These are phyloP conservation scores for Venustaconcha ellipsiformis DNA, from an alignment of 1,140 invertebrate species.

Conservation along the genomic window DNA sequence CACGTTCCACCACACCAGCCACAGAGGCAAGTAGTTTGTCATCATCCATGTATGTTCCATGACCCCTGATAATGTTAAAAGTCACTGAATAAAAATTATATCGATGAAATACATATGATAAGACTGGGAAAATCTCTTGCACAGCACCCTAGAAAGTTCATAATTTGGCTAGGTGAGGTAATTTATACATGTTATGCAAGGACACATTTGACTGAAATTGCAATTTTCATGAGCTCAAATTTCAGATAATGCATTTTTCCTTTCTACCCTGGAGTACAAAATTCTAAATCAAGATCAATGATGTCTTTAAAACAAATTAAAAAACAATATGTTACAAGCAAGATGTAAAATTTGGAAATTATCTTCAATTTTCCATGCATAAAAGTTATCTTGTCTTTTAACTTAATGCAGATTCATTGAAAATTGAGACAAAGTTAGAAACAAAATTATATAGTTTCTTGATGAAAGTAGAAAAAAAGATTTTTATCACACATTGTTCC, in stretches of 20 bases:
- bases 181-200: not conserved
- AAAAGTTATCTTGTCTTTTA: no score
- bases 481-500: no score
- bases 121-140: not conserved
- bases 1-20: constrained; percentile 91
- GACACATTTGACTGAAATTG: not conserved
- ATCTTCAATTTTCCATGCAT: no score
- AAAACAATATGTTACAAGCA: no score
- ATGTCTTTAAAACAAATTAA: no score
- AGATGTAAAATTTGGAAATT: no score
- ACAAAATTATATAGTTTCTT: no score
- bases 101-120: not conserved
- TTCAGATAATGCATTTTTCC: not conserved
- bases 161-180: not conserved
- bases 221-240: not conserved
- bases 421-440: no score
- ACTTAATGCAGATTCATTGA: no score
- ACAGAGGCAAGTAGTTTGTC: constrained; percentile 90
- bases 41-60: constrained; percentile 91
- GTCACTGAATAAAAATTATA: not conserved
- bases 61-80: constrained; percentile 79
- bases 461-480: no score
- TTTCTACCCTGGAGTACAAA: no score
- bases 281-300: no score
- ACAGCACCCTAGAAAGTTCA: not conserved